Base-by-base conservation (phyloP, 2,113 vertebrate genomes). In the Cricetomys ansorgei region DNA sequence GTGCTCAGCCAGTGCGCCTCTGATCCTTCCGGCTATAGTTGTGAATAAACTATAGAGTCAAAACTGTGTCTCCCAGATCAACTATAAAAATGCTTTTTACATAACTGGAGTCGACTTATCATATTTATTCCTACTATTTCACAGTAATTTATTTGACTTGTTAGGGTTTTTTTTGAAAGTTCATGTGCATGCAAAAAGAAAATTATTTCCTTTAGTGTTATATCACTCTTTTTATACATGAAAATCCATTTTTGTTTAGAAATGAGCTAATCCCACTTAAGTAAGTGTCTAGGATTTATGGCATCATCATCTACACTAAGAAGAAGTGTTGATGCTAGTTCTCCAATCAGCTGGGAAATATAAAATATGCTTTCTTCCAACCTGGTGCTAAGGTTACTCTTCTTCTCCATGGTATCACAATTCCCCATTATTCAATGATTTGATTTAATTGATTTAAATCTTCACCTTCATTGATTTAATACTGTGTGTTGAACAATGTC, bases 151-250 rank as follows among this genome's bases (percentile, higher is more conserved):
- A n/a, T 90, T 91, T 79, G 5, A 64, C 69, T 91, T 69, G n/a
- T 70, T 80, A 65, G n/a, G n/a, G 4, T 53, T 95, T 86, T 15
- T 27, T 83, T 80, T 88, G 7, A 79, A 75, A 70, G 1, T 67
- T 80, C 86, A 81, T 15, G 62, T 62, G 53, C 3, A 48, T 5
- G 1, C 40, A 81, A 73, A 79, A 21, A 55, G 4, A 45, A 31
- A n/a, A n/a, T n/a, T 5, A 83, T 94, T 92, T 84, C 27, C 31
- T 89, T 91, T 70, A 94, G 80, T 91, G 34, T 62, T 64, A 17
- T 50, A 8, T 5, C 43, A 77, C 12, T 37, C 25, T 13, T 75
- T 96, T 93, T 40, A 29, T 31, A 23, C 29, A 90, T 88, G 67
- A 57, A 88, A 84, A 5, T 57, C 34, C 1, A 55, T 67, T 81